A percentile compares a stretch with the other conserved stretches of the same genome.
Conservation (phyloP, 92 coral and sea anemone species). For the Actinernus sp. region DNA sequence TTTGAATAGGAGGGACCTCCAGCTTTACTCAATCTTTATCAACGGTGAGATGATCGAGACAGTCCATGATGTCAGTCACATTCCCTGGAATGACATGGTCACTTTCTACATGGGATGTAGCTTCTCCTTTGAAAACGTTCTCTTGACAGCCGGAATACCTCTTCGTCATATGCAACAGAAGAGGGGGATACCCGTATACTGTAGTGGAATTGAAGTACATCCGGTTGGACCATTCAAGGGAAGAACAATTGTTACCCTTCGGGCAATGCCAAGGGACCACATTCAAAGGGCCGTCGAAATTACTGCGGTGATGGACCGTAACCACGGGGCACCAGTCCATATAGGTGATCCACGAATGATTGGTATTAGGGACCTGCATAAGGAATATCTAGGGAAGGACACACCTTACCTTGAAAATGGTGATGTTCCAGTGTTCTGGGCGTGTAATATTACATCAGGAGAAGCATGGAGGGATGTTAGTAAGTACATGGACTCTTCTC, state of each 20-base stretch:
- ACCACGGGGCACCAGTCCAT: constrained; percentile 47
- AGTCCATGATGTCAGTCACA: neutral
- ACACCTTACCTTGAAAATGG: neutral
- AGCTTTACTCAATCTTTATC: neutral
- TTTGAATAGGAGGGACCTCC: neutral
- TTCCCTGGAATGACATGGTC: constrained; percentile 39
- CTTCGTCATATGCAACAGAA: neutral
- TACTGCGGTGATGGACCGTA: constrained; percentile 11
- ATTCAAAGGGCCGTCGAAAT: constrained; percentile 16
- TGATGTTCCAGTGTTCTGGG: constrained; percentile 1
- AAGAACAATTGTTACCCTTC: constrained; percentile 28
- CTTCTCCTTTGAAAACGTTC: constrained; percentile 31
- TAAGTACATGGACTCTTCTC: neutral
- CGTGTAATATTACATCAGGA: constrained; percentile 1
- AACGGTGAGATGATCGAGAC: neutral
- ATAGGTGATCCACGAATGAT: constrained; percentile 20
- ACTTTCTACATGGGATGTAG: constrained; percentile 52
- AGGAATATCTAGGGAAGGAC: neutral
- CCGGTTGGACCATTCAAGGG: constrained; percentile 26
- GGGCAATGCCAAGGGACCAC: constrained; percentile 8
- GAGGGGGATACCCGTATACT: too few species aligned
- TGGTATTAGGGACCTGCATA: constrained; percentile 19
- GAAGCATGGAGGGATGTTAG: neutral
- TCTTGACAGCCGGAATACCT: constrained; percentile 3
- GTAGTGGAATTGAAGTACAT: too few species aligned